Evolutionary conservation across 2,797 vertebrate genomes (phyloP), one percentile per base, ranked within the genome.

Genomic region (Stomatorhinus walkeri): DNA sequence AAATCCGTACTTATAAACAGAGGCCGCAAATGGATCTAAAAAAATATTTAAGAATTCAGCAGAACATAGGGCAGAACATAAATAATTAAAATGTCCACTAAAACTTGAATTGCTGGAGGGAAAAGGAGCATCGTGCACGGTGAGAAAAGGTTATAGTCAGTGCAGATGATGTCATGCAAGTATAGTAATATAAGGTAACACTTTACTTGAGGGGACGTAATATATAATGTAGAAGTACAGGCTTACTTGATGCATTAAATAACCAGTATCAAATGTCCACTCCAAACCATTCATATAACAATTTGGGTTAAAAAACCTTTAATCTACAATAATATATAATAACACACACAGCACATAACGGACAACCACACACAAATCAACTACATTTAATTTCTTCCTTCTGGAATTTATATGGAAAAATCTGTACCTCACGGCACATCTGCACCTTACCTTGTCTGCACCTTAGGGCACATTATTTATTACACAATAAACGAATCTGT

Each of bases 41-140:
- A 8, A 68, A 64, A 89, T 46, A 43, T 48, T 86, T 32, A 86
- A 85, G 52, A 49, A 85, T 85, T 64, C 83, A 86, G 48, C 16
- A 14, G 24, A 85, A 52, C 81, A 52, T 24, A 86, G 28, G 83
- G 52, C 76, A 72, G 56, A 85, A 61, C 56, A 49, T 68, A 48
- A 72, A 89, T 7, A 9, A 61, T 49, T 48, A 54, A 64, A 43
- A 83, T 89, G 36, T 19, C 40, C 43, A 40, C 56, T 43, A 49
- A 85, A 59, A 87, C 32, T 28, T 19, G 36, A 85, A 32, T 36
- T 28, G 76, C 76, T 5, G 4, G n/a, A 88, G 52, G 48, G 36
- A 24, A 84, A 24, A 14, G 7, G 40, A 61, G 22, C 1, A 36
- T 83, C 32, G 28, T 40, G 40, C 16, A 36, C 12, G 28, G 19